Evolutionary conservation across 2,113 vertebrate species (phyloP).

Genomic region (Chamaetylas fuelleborni): DNA sequence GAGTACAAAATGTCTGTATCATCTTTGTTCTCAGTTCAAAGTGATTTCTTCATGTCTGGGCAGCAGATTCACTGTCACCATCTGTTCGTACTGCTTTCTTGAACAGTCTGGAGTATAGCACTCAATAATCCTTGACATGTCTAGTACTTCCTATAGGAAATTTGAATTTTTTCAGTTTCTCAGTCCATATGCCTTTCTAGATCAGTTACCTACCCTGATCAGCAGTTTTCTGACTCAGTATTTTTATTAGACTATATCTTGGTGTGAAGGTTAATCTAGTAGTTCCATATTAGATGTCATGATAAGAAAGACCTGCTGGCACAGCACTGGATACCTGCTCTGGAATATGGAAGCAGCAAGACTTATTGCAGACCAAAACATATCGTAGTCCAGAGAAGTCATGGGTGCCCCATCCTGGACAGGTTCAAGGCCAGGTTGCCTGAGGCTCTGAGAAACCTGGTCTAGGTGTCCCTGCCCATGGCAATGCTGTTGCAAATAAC

Average conservation of each 20-base stretch:
- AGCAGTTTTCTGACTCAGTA: not conserved
- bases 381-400: not conserved
- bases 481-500: not conserved
- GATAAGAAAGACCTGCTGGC: not conserved
- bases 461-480: no score
- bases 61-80: not conserved
- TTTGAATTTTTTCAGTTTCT: not conserved
- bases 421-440: not conserved
- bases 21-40: not conserved
- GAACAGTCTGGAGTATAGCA: not conserved
- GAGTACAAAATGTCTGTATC: not conserved
- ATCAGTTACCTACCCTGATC: rapidly evolving
- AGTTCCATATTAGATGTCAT: not conserved
- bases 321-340: not conserved
- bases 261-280: not conserved
- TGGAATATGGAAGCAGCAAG: not conserved
- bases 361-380: not conserved
- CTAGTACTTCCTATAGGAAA: not conserved
- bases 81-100: not conserved
- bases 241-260: not conserved
- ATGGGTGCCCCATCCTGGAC: not conserved
- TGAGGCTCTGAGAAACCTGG: not conserved
- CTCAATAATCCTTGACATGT: not conserved
- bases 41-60: not conserved
- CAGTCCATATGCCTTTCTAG: not conserved